These are phyloP conservation scores for Arrhopalites spinosus DNA, from an alignment of 2,888 invertebrate genomes.

Conservation along the genomic window DNA sequence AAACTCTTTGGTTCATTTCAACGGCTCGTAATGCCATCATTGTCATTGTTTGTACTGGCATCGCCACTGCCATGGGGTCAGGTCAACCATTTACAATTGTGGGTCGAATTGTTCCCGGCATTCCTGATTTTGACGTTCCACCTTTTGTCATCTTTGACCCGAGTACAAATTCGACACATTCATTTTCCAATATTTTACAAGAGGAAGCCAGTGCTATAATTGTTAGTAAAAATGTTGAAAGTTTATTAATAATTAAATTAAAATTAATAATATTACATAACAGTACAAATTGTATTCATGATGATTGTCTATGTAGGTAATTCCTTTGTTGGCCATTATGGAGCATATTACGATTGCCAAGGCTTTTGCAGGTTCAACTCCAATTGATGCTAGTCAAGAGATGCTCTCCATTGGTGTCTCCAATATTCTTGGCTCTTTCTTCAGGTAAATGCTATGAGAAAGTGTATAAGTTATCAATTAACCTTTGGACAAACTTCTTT, in stretches of 20 bases:
- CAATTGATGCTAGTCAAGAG: constrained; percentile 55
- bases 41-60: constrained; percentile 70
- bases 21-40: constrained; percentile 78
- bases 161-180: constrained; percentile 65
- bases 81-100: constrained; percentile 64
- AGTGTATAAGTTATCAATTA: too few species aligned
- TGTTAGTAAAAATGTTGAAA: constrained; percentile 58
- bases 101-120: constrained; percentile 61
- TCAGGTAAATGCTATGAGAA: constrained; percentile 52
- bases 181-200: constrained; percentile 74
- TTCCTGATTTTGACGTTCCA: constrained; percentile 69
- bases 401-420: constrained; percentile 55
- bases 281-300: not conserved
- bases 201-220: constrained; percentile 66
- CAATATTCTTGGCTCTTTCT: constrained; percentile 53
- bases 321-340: constrained; percentile 75
- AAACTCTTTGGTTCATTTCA: constrained; percentile 73
- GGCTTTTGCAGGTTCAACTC: constrained; percentile 52
- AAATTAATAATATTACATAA: not conserved
- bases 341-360: constrained; percentile 73
- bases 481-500: not conserved
- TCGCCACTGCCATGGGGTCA: constrained; percentile 70
- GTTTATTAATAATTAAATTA: not conserved
- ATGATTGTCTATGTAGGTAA: not conserved
- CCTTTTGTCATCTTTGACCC: constrained; percentile 67